Conservation (phyloP, 2,113 vertebrate genomes). For the Coryphaenoides rupestris region DNA sequence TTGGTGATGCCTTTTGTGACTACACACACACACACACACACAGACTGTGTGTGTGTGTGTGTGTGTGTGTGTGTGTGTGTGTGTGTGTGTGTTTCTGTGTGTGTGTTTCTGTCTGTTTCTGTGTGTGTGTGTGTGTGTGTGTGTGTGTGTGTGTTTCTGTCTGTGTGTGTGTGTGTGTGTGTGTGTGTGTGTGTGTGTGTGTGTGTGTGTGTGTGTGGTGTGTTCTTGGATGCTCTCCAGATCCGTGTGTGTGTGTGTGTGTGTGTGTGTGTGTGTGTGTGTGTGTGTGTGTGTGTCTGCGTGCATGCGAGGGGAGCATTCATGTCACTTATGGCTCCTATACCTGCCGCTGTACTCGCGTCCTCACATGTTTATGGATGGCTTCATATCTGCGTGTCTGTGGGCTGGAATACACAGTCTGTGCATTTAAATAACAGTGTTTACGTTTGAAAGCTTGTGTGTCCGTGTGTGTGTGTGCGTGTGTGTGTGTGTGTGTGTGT, state of each 20-base stretch:
- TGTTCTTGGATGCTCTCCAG: neutral
- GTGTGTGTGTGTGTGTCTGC: conserved; percentile 1
- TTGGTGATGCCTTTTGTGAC: too few species aligned
- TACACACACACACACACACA: too few species aligned
- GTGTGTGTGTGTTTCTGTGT: neutral
- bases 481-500: neutral
- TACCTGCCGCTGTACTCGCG: too few species aligned
- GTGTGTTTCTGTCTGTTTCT: too few species aligned
- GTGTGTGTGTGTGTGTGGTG: too few species aligned
- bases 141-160: neutral
- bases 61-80: neutral
- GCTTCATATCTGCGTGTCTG: neutral
- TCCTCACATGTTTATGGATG: neutral
- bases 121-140: conserved; percentile 3
- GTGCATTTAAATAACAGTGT: neutral
- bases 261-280: too few species aligned
- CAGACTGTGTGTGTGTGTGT: too few species aligned
- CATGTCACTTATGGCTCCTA: too few species aligned
- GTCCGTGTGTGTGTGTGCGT: conserved; percentile 3
- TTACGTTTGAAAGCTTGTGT: conserved; percentile 1
- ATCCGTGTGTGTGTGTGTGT: neutral
- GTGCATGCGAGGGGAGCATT: neutral
- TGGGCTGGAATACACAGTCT: conserved; percentile 8
- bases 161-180: too few species aligned
- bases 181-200: too few species aligned